Percentiles rank a stretch among this genome's conserved stretches.
Conservation (phyloP, 2,113 vertebrate genomes). For the Pluvianellus socialis region DNA sequence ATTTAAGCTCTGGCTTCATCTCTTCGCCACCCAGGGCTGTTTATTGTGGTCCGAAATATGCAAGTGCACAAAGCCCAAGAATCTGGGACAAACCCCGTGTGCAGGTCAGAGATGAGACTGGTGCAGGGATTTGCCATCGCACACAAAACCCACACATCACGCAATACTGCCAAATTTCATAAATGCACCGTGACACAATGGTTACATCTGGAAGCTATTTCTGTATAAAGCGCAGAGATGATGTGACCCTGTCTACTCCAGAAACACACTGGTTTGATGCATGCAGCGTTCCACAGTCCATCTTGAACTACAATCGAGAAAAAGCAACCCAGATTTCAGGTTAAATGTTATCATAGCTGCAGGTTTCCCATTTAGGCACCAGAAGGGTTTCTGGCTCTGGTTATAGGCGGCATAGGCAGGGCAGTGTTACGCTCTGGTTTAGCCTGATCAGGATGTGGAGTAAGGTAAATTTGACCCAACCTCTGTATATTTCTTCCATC, state of each 20-base stretch:
- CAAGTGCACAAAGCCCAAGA: not conserved
- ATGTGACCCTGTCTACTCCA: not conserved
- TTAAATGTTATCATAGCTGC: not conserved
- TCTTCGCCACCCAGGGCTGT: not conserved
- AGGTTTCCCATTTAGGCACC: not conserved
- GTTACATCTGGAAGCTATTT: slow-evolving; percentile 41
- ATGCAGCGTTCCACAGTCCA: not conserved
- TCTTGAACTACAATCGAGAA: not conserved
- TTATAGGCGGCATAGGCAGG: not conserved
- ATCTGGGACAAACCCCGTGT: not conserved
- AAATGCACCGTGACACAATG: not conserved
- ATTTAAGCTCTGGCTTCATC: not conserved
- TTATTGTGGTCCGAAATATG: not conserved
- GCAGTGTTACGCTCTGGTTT: not conserved
- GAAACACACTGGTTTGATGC: not conserved
- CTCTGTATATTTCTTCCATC: fast-evolving
- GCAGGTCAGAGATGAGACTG: not conserved
- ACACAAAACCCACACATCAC: not conserved
- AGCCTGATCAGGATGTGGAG: not conserved
- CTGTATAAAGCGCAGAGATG: not conserved
- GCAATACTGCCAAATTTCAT: not conserved
- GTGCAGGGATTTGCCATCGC: not conserved
- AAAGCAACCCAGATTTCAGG: not conserved
- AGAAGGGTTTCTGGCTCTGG: not conserved
- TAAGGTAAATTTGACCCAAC: not conserved